phyloP scores from a whole-genome alignment of 2,797 vertebrate species.

The Iguana delicatissima region DNA sequence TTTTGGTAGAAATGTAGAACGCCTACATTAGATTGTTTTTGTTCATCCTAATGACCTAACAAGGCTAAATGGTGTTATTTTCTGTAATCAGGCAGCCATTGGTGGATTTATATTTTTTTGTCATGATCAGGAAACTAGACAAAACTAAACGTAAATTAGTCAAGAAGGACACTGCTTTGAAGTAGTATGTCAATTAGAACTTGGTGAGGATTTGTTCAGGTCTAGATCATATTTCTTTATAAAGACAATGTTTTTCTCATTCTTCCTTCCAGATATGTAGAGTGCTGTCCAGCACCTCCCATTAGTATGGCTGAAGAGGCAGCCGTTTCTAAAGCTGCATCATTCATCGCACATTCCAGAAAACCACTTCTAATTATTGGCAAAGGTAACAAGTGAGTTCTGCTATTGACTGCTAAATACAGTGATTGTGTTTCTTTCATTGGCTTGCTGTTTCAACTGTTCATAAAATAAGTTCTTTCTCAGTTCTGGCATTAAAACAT shows the following conservation, averaged over 20 bases:
- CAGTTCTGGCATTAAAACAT: conserved; percentile 10
- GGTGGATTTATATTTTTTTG: too few species aligned
- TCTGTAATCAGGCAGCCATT: too few species aligned
- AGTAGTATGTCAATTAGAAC: not conserved
- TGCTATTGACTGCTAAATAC: not conserved
- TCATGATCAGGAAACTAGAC: too few species aligned
- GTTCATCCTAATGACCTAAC: not conserved
- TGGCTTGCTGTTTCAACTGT: not conserved
- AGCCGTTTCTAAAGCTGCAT: conserved; percentile 80
- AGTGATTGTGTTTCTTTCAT: not conserved
- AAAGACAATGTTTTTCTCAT: not conserved
- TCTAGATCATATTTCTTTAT: too few species aligned
- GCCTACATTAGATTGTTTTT: not conserved
- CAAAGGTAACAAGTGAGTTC: conserved; percentile 85
- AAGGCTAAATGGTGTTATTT: too few species aligned
- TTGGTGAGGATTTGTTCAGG: too few species aligned
- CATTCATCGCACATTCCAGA: conserved; percentile 82
- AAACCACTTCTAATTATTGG: conserved; percentile 92
- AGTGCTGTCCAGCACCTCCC: conserved; percentile 89
- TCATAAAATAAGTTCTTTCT: not conserved
- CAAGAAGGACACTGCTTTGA: not conserved
- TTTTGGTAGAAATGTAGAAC: not conserved
- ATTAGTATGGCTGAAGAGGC: conserved; percentile 82
- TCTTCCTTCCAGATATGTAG: conserved; percentile 62
- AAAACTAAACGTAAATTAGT: too few species aligned